Evolutionary conservation across 2,113 vertebrate genomes (phyloP), one percentile per base, ranked within the genome.

Genomic region (Spermophilus dauricus): DNA sequence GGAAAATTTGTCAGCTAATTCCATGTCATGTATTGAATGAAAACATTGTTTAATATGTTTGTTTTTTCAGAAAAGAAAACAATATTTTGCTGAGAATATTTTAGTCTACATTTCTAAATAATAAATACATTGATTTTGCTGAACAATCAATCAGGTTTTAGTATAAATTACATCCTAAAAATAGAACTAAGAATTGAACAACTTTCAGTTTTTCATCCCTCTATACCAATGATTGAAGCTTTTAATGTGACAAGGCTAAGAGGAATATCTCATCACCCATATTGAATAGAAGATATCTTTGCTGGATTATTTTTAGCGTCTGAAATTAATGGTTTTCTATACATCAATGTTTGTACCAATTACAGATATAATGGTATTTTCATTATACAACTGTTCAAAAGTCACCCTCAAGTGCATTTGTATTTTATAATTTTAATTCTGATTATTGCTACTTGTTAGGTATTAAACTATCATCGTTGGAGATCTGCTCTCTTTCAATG

Each of bases 401-500:
- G 78, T 6, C 28, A 39, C 0, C 78, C 65, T 86, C 67, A 20
- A 78, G 32, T 37, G 34, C 14, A 69, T 63, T 22, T 91, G 1
- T 69, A 75, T 80, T 93, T 78, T 61, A 58, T 73, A n/a, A 93
- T 56, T 80, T 14, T 94, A 56, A 77, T 18, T 89, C 18, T 56
- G 37, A 58, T 65, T 86, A 17, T 90, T 77, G 14, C 24, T 93
- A 39, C 12, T 67, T 70, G 18, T 53, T 86, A 67, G 61, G 12
- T 51, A 34, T 30, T 28, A 58, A 51, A 48, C 63, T 84, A 73
- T 89, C 37, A 76, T 72, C 28, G 24, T 37, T 84, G 56, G 45
- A 34, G 28, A 83, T 90, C 89, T 86, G 32, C 17, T 85, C 26
- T 53, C 28, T 92, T 95, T 86, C 34, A 18, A 28, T 78, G 32